Evolutionary conservation across 2,888 invertebrate genomes (phyloP), one percentile per base, ranked within the genome.

Genomic region (Hartigia nigra): DNA sequence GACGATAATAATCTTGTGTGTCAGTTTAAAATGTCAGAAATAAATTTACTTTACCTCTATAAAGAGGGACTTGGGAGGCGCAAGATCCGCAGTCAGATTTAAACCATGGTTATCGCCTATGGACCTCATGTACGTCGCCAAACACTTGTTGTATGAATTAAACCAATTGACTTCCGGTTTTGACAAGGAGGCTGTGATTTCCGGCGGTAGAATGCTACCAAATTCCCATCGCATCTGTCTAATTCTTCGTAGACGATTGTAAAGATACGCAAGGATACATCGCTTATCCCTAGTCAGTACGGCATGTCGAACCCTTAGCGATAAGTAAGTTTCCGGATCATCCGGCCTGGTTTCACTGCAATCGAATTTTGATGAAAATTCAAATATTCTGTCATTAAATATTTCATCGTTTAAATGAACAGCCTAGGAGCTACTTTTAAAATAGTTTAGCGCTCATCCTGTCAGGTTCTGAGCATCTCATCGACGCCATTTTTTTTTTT

Each of bases 191-290:
- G 94, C 93, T 89, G 96, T 95, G 0, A 98, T 95, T 89, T 98
- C 98, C 0, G 94, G 91, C 0, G 99, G 98, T 78, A 99, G 91
- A 75, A 98, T 96, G 69, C 98, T 96, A 1, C 99, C 99, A 90
- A 98, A 97, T 88, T 98, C 97, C 99, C 99, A 99, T 75, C 99
- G 94, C 91, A 98, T 94, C n/a, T 96, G 95, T 85, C 96, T 94
- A 34, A 99, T 94, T 87, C 95, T 95, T 84, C 94, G 93, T 90
- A 98, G 93, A 83, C 99, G 93, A 87, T 96, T 96, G 90, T 96
- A 96, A 77, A 97, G 92, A 87, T 97, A 97, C 0, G 97, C 95
- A 1, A 98, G 92, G 0, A 99, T 93, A 89, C 98, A 99, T 69
- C 99, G 94, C 89, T 98, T 96, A 89, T 98, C 98, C 72, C 98